Evolutionary conservation across 2,797 vertebrate species (phyloP).

Genomic region (Diceros bicornis): DNA sequence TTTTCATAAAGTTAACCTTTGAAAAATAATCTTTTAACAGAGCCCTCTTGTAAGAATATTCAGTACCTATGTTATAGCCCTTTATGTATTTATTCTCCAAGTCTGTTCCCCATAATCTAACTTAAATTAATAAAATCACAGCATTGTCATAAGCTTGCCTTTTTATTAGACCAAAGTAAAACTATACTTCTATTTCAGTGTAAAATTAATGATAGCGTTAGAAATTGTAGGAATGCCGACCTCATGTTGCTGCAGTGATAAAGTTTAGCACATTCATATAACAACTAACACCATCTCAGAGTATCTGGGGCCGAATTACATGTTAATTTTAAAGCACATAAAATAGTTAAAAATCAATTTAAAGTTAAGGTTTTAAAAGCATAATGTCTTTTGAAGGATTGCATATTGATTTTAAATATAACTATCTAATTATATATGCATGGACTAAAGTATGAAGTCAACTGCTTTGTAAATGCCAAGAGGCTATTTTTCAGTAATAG

Average conservation of each 20-base stretch:
- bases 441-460: constrained; percentile 92
- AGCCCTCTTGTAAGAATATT: constrained; percentile 6
- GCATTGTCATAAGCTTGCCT: constrained; percentile 15
- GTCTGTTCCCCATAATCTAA: neutral
- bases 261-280: constrained; percentile 80
- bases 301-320: constrained; percentile 88
- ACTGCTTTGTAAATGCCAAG: constrained; percentile 93
- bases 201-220: constrained; percentile 69
- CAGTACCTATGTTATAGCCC: neutral
- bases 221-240: constrained; percentile 75
- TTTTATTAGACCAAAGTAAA: constrained; percentile 71
- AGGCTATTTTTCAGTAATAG: constrained; percentile 93
- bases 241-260: constrained; percentile 74
- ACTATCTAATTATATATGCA: constrained; percentile 93
- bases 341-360: constrained; percentile 93
- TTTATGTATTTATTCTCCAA: constrained; percentile 23
- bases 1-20: constrained; percentile 51
- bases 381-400: constrained; percentile 93
- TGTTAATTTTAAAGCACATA: constrained; percentile 92
- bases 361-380: constrained; percentile 93
- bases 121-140: constrained; percentile 64
- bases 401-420: constrained; percentile 94
- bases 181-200: constrained; percentile 5
- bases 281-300: constrained; percentile 85
- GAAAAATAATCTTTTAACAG: constrained; percentile 6